Evolutionary conservation across 2,888 invertebrate genomes (phyloP).

Genomic region (Amphiduros pacificus): DNA sequence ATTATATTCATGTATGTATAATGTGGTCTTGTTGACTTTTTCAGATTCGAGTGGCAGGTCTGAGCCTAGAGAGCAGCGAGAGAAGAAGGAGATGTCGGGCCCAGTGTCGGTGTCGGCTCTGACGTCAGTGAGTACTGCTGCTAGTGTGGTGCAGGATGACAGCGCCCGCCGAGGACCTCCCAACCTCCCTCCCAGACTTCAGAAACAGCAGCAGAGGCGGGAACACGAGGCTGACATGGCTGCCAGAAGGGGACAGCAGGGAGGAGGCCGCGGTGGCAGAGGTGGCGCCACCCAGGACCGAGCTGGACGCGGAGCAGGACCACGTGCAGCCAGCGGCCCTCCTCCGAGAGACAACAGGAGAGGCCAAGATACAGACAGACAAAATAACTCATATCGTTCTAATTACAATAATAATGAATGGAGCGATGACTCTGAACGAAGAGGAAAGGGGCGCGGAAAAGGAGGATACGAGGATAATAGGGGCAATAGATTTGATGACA

Average conservation of each 20-base stretch:
- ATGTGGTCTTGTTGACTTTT: no score
- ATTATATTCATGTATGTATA: no score
- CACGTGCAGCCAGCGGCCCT: slow-evolving; percentile 1
- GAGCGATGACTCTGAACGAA: not conserved
- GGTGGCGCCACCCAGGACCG: not conserved
- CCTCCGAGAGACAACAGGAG: not conserved
- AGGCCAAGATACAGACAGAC: not conserved
- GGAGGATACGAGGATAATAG: not conserved
- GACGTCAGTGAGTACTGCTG: not conserved
- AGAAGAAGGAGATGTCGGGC: no score
- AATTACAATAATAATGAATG: not conserved
- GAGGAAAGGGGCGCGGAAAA: not conserved
- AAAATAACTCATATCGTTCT: not conserved
- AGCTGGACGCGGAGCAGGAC: not conserved
- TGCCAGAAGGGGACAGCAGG: not conserved
- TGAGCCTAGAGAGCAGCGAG: no score
- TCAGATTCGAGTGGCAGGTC: no score
- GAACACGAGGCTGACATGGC: not conserved
- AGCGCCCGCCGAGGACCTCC: not conserved
- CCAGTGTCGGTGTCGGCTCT: no score
- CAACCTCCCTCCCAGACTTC: slow-evolving; percentile 18
- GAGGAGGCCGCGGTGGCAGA: slow-evolving; percentile 1
- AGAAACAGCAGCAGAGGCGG: slow-evolving; percentile 13
- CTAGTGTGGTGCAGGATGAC: not conserved
- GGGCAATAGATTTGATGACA: not conserved